phyloP scores from a whole-genome alignment of 2,113 vertebrate species.

The Picathartes gymnocephalus region DNA sequence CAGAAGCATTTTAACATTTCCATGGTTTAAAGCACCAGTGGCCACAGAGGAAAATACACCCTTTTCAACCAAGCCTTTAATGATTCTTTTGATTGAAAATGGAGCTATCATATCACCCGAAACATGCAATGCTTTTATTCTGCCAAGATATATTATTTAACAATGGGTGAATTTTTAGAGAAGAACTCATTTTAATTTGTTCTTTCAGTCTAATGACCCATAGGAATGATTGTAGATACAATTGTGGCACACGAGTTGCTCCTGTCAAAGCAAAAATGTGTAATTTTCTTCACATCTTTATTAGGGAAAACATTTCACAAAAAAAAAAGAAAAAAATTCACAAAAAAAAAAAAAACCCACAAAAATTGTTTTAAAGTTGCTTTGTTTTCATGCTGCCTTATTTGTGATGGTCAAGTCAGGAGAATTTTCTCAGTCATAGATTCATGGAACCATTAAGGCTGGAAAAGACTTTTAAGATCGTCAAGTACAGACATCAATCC shows the following conservation, averaged over 20 bases:
- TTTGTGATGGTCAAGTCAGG: not conserved
- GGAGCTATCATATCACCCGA: not conserved
- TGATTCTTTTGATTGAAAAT: conserved; percentile 38
- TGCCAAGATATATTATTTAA: conserved; percentile 48
- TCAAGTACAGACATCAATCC: not conserved
- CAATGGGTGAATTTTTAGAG: conserved; percentile 41
- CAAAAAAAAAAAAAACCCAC: too few relatives aligned
- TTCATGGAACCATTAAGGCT: not conserved
- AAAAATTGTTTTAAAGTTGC: not conserved
- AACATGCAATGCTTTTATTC: conserved; percentile 38
- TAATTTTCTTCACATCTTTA: not conserved
- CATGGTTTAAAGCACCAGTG: conserved; percentile 28
- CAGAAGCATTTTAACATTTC: conserved; percentile 29
- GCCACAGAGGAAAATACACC: conserved; percentile 20
- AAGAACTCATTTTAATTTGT: conserved; percentile 46
- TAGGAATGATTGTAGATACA: not conserved
- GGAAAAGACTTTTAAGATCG: not conserved
- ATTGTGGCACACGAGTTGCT: not conserved
- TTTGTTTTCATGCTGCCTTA: not conserved
- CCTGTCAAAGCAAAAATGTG: not conserved
- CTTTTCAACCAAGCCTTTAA: conserved; percentile 20
- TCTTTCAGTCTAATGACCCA: conserved; percentile 38
- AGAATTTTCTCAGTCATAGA: not conserved
- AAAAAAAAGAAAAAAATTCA: too few relatives aligned
- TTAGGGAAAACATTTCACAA: not conserved